Conservation (phyloP, 2,797 vertebrate species). For the Coregonus ussuriensis region DNA sequence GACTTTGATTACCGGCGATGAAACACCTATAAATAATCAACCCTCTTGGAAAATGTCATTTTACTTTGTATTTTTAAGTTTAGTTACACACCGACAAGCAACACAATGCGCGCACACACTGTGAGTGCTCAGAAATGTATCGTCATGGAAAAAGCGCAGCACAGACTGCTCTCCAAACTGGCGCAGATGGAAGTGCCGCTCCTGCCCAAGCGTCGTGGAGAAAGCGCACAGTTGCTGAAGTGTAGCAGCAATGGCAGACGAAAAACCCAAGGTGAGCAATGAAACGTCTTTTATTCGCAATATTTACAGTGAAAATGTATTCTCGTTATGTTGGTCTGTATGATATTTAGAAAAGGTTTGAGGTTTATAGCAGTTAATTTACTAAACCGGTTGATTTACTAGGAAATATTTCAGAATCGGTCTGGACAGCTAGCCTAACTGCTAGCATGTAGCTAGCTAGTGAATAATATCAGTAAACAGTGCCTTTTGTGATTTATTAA, state of each 20-base stretch:
- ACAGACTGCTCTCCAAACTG: neutral
- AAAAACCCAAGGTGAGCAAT: slow-evolving; percentile 89
- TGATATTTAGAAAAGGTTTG: neutral
- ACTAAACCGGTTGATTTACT: neutral
- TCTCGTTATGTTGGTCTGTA: neutral
- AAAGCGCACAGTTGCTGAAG: slow-evolving; percentile 35
- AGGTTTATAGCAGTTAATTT: neutral
- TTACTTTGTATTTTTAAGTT: too few relatives aligned
- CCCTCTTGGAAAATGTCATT: too few relatives aligned
- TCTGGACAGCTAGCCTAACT: neutral
- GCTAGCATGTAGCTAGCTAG: neutral
- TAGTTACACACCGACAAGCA: neutral
- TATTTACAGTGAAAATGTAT: neutral
- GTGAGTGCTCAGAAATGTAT: neutral
- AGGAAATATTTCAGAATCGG: neutral
- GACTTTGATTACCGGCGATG: too few relatives aligned
- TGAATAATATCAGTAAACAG: neutral
- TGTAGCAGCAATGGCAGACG: slow-evolving; percentile 86
- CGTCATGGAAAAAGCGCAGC: neutral
- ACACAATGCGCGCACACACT: neutral
- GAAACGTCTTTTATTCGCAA: neutral
- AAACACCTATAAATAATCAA: too few relatives aligned
- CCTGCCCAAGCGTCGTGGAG: slow-evolving; percentile 40
- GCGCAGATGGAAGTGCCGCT: slow-evolving; percentile 37
- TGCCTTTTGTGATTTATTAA: neutral